Conservation (phyloP, 2,888 invertebrate genomes). For the Copidosoma aretas region DNA sequence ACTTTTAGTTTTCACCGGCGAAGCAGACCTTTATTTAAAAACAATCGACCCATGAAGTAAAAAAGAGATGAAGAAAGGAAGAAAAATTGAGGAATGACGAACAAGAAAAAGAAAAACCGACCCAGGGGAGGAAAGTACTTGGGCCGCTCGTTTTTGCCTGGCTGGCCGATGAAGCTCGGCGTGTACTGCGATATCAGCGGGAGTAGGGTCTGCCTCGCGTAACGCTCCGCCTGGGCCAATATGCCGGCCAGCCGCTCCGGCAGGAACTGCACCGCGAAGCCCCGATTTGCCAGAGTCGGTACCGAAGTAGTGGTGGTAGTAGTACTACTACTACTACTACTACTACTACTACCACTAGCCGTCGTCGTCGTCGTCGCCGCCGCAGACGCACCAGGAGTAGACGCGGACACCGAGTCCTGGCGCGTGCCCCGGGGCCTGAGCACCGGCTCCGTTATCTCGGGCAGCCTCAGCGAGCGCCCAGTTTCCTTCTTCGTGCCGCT, state of each 20-base stretch:
- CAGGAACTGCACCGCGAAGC: constrained; percentile 76
- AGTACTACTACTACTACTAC: no score
- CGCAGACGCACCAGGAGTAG: not conserved
- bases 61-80: no score
- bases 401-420: constrained; percentile 45
- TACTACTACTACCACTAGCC: no score
- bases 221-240: constrained; percentile 81
- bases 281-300: no score
- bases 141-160: constrained; percentile 63
- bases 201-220: constrained; percentile 78
- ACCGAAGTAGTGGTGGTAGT: no score
- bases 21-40: no score
- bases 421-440: constrained; percentile 65
- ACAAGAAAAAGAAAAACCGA: constrained; percentile 33
- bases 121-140: constrained; percentile 71
- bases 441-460: constrained; percentile 74
- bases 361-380: not conserved
- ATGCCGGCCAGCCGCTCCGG: constrained; percentile 80
- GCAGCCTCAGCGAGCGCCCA: constrained; percentile 55
- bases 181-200: constrained; percentile 82
- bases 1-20: no score
- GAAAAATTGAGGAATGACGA: no score
- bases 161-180: constrained; percentile 68
- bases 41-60: no score
- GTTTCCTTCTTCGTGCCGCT: constrained; percentile 53